Percentiles rank a stretch among this genome's conserved stretches.
Evolutionary conservation across 1,140 invertebrate species (phyloP).

Genomic region (Tetranychus urticae): DNA sequence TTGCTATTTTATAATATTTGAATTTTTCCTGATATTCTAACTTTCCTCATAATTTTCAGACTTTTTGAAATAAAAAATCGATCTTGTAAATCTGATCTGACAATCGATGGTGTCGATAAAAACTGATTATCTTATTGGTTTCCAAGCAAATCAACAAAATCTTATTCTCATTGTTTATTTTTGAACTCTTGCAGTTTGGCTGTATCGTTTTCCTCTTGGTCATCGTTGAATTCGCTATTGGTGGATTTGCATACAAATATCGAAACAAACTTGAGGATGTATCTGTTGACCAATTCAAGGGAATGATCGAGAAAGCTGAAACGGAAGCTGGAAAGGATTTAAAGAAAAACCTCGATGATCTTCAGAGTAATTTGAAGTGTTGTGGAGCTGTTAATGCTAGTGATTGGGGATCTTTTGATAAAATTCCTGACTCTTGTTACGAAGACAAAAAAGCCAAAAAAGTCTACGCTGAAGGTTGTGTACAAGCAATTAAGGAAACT

Average conservation of each 20-base stretch:
- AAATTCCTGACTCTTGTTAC: neutral
- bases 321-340: neutral
- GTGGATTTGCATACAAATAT: constrained; percentile 1
- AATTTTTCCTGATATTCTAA: no score
- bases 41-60: no score
- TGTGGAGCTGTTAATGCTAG: constrained; percentile 4
- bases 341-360: neutral
- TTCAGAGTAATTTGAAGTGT: constrained; percentile 7
- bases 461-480: neutral
- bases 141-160: no score
- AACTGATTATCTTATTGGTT: no score
- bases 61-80: no score
- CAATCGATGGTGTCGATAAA: no score
- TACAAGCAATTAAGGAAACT: neutral
- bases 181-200: neutral
- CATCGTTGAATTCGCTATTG: constrained; percentile 7
- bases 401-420: neutral
- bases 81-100: no score
- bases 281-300: constrained; percentile 1
- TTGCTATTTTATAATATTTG: no score
- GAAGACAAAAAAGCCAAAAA: neutral
- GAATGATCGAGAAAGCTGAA: constrained; percentile 6
- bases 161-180: no score
- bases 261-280: neutral
- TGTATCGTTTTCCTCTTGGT: constrained; percentile 5